phyloP scores from a whole-genome alignment of 2,888 invertebrate species.

The Himalopsyche anomala region DNA sequence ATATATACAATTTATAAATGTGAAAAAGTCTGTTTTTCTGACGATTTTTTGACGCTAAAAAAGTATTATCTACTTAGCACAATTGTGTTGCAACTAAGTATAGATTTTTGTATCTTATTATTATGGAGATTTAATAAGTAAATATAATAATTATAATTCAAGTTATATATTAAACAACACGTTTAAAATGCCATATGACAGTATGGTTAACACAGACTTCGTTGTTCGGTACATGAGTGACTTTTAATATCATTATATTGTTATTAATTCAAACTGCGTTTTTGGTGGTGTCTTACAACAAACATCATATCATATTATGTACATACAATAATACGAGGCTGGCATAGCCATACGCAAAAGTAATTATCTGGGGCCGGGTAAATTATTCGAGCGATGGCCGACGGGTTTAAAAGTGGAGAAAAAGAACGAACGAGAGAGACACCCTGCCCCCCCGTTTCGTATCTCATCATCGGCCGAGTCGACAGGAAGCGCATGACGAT shows the following conservation, averaged over 20 bases:
- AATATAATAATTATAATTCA: no score
- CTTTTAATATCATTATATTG: background rate
- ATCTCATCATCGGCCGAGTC: constrained; percentile 42
- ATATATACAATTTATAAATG: no score
- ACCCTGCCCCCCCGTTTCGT: constrained; percentile 19
- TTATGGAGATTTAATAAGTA: no score
- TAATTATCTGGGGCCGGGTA: constrained; percentile 60
- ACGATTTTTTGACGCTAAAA: no score
- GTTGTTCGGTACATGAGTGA: background rate
- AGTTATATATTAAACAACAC: no score
- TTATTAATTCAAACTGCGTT: background rate
- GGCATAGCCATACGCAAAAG: constrained; percentile 53
- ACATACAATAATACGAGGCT: background rate
- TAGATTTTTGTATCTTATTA: no score
- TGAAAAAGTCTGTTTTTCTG: no score
- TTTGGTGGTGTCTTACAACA: background rate
- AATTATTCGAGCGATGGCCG: constrained; percentile 63
- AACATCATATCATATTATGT: constrained; percentile 24
- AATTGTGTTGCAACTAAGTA: no score
- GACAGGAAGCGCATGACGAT: constrained; percentile 52
- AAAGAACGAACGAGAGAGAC: constrained; percentile 35
- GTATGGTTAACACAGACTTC: no score
- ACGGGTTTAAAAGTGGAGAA: constrained; percentile 36
- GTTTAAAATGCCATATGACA: no score
- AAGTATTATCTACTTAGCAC: no score